phyloP scores from a whole-genome alignment of 64 coral and sea anemone genomes.

The Pocillopora verrucosa region DNA sequence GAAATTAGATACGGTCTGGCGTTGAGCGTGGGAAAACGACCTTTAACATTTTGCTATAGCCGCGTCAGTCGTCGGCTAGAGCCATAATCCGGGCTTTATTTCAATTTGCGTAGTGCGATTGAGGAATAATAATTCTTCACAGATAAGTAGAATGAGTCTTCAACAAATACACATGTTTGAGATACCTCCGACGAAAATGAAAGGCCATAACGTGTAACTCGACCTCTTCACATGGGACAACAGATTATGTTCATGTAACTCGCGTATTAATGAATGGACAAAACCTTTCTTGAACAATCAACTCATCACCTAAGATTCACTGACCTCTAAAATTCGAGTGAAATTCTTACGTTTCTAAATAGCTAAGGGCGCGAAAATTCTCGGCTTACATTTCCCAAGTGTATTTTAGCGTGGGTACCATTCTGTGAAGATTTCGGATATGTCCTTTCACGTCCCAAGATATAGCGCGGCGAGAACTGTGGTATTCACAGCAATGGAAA shows the following conservation, averaged over 20 bases:
- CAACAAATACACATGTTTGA: background rate
- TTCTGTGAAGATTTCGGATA: background rate
- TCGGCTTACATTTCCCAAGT: background rate
- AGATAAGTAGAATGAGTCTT: background rate
- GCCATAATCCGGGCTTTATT: slow-evolving; percentile 19
- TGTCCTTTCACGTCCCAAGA: slow-evolving; percentile 6
- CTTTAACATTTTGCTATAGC: background rate
- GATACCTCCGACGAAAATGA: slow-evolving; percentile 3
- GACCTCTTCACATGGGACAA: background rate
- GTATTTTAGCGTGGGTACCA: background rate
- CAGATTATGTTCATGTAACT: background rate
- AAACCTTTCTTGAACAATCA: background rate
- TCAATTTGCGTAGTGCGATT: slow-evolving; percentile 20
- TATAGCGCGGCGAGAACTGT: background rate
- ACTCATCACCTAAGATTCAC: background rate
- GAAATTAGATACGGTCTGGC: slow-evolving; percentile 38
- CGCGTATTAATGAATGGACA: background rate
- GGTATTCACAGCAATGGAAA: background rate
- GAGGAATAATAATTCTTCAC: background rate
- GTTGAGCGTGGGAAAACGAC: slow-evolving; percentile 41
- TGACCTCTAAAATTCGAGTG: background rate
- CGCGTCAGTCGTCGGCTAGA: background rate
- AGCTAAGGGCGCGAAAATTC: background rate
- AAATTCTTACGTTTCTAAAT: background rate
- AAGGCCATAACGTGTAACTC: background rate